Evolutionary conservation across 1,140 invertebrate genomes (phyloP).

Genomic region (Drosophila ananassae): DNA sequence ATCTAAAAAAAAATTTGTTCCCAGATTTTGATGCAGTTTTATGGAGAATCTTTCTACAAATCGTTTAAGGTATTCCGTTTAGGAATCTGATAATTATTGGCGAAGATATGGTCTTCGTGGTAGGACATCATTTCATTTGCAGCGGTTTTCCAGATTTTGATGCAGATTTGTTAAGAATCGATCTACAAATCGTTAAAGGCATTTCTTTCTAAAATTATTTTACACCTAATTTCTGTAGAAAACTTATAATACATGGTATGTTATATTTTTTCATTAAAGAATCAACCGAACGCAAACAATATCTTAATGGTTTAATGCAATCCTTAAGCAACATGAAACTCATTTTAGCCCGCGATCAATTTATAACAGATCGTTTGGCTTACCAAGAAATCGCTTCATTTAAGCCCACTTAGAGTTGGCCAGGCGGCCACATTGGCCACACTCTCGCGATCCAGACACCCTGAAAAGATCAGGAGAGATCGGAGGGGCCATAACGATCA

Average conservation of each 20-base stretch:
- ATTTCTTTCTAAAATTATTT: no score
- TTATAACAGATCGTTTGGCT: conserved; percentile 39
- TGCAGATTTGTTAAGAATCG: no score
- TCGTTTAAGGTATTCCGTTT: no score
- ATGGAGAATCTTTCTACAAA: no score
- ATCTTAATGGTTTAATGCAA: background rate
- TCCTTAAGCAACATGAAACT: conserved; percentile 17
- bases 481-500: conserved; percentile 45
- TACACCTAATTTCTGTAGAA: no score
- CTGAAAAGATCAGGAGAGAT: background rate
- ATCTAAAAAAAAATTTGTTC: no score
- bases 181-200: no score
- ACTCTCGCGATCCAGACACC: conserved; percentile 30
- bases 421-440: conserved; percentile 46
- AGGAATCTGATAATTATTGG: no score
- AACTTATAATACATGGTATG: background rate
- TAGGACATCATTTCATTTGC: no score
- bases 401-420: conserved; percentile 43
- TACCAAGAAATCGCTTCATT: conserved; percentile 56
- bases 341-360: conserved; percentile 24
- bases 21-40: no score
- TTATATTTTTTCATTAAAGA: background rate
- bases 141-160: no score
- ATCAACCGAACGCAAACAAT: background rate
- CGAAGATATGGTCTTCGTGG: no score